Evolutionary conservation across 2,888 invertebrate genomes (phyloP).

Genomic region (Entomobrya proxima): DNA sequence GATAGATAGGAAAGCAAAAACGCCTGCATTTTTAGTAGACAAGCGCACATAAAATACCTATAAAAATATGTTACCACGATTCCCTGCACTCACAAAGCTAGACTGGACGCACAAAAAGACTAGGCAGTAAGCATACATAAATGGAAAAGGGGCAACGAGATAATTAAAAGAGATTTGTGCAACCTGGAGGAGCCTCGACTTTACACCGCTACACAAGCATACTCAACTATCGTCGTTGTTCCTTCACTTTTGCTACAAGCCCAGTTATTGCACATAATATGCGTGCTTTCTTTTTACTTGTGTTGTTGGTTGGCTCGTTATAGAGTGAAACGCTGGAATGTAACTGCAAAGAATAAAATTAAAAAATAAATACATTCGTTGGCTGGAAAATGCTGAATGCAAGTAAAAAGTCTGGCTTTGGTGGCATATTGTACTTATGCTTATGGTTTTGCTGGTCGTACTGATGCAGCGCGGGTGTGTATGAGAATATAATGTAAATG

Average conservation of each 20-base stretch:
- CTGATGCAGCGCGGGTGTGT: background rate
- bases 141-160: slow-evolving; percentile 33
- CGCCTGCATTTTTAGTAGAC: background rate
- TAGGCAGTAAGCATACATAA: background rate
- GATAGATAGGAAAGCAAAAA: background rate
- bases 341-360: background rate
- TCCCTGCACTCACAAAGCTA: background rate
- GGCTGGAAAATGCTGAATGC: background rate
- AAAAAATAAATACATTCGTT: background rate
- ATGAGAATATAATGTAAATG: background rate
- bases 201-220: background rate
- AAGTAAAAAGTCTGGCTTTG: background rate
- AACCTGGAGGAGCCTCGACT: slow-evolving; percentile 30
- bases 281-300: slow-evolving; percentile 50
- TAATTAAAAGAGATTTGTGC: slow-evolving; percentile 65
- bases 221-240: background rate
- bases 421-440: background rate
- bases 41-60: background rate
- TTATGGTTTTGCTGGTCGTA: background rate
- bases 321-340: background rate
- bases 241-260: slow-evolving; percentile 18
- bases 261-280: slow-evolving; percentile 32
- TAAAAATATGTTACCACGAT: background rate
- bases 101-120: background rate
- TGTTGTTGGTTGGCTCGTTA: background rate